phyloP scores from a whole-genome alignment of 2,888 invertebrate genomes.

The Stratiomys singularior region DNA sequence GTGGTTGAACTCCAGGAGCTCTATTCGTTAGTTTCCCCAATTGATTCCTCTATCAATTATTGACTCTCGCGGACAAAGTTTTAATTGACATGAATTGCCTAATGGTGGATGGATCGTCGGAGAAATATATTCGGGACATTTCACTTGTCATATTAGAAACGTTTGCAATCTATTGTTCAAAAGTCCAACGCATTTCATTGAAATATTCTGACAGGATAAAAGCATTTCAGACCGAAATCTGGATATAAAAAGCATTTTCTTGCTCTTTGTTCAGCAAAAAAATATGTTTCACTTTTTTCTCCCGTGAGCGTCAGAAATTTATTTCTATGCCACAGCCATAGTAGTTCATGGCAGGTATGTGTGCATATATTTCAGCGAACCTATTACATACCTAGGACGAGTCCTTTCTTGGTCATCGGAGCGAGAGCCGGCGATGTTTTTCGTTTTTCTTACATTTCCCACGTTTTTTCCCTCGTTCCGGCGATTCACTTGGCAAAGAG shows the following conservation, averaged over 20 bases:
- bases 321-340: constrained; percentile 11
- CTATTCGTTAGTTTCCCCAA: not conserved
- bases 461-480: not conserved
- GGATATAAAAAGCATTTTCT: constrained; percentile 8
- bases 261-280: constrained; percentile 4
- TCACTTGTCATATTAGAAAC: constrained; percentile 15
- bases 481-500: constrained; percentile 1
- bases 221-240: not conserved
- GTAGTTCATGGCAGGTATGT: not conserved
- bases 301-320: constrained; percentile 8
- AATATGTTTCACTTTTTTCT: constrained; percentile 6
- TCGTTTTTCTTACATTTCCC: not conserved
- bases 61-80: not conserved
- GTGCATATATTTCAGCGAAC: not conserved
- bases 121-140: constrained; percentile 3
- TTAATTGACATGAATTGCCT: not conserved
- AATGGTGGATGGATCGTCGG: not conserved
- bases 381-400: not conserved
- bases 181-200: not conserved
- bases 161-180: constrained; percentile 7
- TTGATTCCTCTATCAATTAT: not conserved
- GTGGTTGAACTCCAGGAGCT: too few species aligned
- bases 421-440: not conserved
- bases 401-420: constrained; percentile 11
- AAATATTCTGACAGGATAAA: constrained; percentile 3